Evolutionary conservation across 2,797 vertebrate species (phyloP).

Genomic region (Bradypus variegatus): DNA sequence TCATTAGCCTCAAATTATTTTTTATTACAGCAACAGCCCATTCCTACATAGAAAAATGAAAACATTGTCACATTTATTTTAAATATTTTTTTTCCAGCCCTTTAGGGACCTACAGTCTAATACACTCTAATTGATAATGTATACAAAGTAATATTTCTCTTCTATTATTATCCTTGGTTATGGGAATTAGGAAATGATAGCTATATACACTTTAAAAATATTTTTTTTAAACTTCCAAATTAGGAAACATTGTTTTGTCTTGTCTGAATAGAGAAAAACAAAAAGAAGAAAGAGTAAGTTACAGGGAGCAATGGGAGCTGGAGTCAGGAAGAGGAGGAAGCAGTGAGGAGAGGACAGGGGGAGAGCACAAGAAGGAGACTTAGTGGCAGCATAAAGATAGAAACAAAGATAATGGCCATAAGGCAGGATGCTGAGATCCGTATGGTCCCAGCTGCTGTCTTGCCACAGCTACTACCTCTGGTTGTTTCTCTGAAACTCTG

Average conservation of each 20-base stretch:
- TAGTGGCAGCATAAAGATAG: conserved; percentile 48
- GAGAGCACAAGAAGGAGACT: conserved; percentile 42
- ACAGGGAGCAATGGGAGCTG: not conserved
- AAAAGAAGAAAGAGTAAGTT: not conserved
- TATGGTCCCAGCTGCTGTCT: conserved; percentile 57
- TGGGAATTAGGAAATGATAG: not conserved
- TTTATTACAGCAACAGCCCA: conserved; percentile 44
- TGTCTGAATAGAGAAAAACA: conserved; percentile 20
- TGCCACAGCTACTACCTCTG: conserved; percentile 42
- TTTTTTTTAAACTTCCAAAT: not conserved
- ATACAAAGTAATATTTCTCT: conserved; percentile 22
- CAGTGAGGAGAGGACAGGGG: not conserved
- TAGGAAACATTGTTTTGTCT: conserved; percentile 26
- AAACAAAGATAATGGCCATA: conserved; percentile 59
- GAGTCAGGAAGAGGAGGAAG: conserved; percentile 47
- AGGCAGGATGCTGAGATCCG: conserved; percentile 56
- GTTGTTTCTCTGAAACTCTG: conserved; percentile 44
- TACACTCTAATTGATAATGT: conserved; percentile 18
- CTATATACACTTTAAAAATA: conserved; percentile 20
- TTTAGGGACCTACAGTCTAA: not conserved
- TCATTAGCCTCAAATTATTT: conserved; percentile 51
- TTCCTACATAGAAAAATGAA: conserved; percentile 36
- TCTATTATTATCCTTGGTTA: not conserved
- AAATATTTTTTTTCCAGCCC: conserved; percentile 19
- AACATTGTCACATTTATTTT: conserved; percentile 34